These are phyloP conservation scores for Mellivora capensis DNA, from an alignment of 2,113 vertebrate species.

Conservation along the genomic window DNA sequence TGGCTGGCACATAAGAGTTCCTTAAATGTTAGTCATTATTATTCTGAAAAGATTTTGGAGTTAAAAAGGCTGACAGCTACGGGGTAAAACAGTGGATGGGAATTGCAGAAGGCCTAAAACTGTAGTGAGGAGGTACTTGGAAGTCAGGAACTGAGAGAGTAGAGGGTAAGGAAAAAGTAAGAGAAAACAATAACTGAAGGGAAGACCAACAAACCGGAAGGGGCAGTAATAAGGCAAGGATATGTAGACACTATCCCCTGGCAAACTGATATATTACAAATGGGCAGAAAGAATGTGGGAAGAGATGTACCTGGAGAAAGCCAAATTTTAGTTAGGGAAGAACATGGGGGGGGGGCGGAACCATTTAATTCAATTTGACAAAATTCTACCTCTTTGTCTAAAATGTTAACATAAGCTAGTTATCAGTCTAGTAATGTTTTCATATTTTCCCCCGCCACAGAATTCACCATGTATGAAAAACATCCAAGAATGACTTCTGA, in stretches of 20 bases:
- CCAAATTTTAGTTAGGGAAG: background rate
- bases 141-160: background rate
- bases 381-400: background rate
- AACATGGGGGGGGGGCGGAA: background rate
- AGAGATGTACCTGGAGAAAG: background rate
- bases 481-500: background rate
- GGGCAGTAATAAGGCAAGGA: background rate
- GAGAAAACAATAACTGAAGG: background rate
- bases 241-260: background rate
- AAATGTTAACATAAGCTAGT: background rate
- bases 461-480: background rate
- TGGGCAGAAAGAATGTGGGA: fast-evolving
- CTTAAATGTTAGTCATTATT: background rate
- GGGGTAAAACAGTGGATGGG: background rate
- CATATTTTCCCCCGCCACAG: background rate
- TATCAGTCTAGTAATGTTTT: background rate
- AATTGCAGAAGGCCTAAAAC: background rate
- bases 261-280: background rate
- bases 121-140: background rate
- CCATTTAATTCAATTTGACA: background rate
- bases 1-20: background rate
- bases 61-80: background rate
- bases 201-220: background rate
- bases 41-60: background rate
- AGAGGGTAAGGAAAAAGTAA: background rate